A percentile compares a stretch with the other conserved stretches of the same genome.
Evolutionary conservation across 2,888 invertebrate genomes (phyloP).

Genomic region (Limulus polyphemus): DNA sequence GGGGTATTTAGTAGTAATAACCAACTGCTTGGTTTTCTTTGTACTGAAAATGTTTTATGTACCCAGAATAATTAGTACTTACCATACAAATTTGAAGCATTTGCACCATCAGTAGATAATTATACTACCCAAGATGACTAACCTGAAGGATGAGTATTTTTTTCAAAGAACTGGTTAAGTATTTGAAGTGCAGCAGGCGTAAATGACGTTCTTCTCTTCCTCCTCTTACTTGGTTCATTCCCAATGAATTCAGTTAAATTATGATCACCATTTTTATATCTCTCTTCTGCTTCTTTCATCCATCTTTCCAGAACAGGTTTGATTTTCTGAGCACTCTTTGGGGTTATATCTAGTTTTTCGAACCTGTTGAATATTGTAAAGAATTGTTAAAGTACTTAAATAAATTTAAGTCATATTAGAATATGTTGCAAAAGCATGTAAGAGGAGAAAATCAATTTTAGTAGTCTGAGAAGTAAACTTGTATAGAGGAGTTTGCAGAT

Average conservation of each 20-base stretch:
- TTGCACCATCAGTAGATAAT: too few relatives aligned
- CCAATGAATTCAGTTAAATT: conserved; percentile 91
- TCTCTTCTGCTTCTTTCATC: conserved; percentile 98
- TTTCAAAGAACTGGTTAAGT: conserved; percentile 87
- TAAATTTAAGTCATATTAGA: too few relatives aligned
- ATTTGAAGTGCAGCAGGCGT: conserved; percentile 91
- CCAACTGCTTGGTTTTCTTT: too few relatives aligned
- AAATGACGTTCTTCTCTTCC: conserved; percentile 91
- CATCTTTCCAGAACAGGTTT: conserved; percentile 95
- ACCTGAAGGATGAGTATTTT: conserved; percentile 97
- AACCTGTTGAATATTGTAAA: conserved; percentile 51
- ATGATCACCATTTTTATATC: conserved; percentile 75
- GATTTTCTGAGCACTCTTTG: conserved; percentile 98
- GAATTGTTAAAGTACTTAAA: too few relatives aligned
- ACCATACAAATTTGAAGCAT: too few relatives aligned
- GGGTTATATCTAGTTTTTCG: conserved; percentile 98
- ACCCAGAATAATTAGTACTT: too few relatives aligned
- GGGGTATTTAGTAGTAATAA: too few relatives aligned
- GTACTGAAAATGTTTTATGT: too few relatives aligned
- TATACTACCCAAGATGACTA: conserved; percentile 20
- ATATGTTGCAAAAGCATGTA: too few relatives aligned
- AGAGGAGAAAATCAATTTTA: too few relatives aligned
- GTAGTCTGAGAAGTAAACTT: too few relatives aligned
- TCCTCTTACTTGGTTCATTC: conserved; percentile 90
- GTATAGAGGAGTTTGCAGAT: too few relatives aligned